phyloP scores from a whole-genome alignment of 1,140 invertebrate genomes.

The Camponotus vicinus region DNA sequence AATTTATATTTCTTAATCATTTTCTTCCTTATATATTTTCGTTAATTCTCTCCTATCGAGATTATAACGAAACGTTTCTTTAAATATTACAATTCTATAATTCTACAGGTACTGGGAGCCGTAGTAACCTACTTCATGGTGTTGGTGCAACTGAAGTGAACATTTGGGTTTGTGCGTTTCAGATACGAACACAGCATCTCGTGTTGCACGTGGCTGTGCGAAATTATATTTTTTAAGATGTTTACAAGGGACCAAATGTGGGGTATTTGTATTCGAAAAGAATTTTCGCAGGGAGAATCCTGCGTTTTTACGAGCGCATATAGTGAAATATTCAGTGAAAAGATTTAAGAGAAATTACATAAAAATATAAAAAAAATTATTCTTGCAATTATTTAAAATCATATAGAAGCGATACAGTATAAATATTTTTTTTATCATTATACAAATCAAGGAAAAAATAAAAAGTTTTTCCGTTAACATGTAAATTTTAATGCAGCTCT shows the following conservation, averaged over 20 bases:
- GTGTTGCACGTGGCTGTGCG: slow-evolving; percentile 38
- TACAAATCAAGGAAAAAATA: neutral
- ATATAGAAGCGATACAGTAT: neutral
- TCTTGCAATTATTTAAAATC: slow-evolving; percentile 1
- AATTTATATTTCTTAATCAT: slow-evolving; percentile 6
- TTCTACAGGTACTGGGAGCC: slow-evolving; percentile 92
- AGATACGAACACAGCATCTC: slow-evolving; percentile 1
- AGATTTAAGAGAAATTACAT: neutral
- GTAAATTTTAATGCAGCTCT: neutral
- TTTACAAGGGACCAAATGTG: slow-evolving; percentile 33
- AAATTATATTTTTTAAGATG: slow-evolving; percentile 55
- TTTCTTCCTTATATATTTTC: neutral
- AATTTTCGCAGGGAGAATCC: neutral
- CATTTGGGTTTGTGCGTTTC: neutral
- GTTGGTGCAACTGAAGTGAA: slow-evolving; percentile 94
- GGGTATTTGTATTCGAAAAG: neutral
- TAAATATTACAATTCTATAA: slow-evolving; percentile 21
- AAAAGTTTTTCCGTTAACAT: neutral
- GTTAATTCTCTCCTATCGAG: neutral
- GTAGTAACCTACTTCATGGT: slow-evolving; percentile 97
- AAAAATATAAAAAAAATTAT: slow-evolving; percentile 1
- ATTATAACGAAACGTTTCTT: neutral
- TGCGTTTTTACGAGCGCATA: neutral
- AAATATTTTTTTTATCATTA: slow-evolving; percentile 8
- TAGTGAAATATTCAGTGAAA: slow-evolving; percentile 5